Base-by-base conservation (phyloP, 2,888 invertebrate genomes). In the Corythucha ciliata region DNA sequence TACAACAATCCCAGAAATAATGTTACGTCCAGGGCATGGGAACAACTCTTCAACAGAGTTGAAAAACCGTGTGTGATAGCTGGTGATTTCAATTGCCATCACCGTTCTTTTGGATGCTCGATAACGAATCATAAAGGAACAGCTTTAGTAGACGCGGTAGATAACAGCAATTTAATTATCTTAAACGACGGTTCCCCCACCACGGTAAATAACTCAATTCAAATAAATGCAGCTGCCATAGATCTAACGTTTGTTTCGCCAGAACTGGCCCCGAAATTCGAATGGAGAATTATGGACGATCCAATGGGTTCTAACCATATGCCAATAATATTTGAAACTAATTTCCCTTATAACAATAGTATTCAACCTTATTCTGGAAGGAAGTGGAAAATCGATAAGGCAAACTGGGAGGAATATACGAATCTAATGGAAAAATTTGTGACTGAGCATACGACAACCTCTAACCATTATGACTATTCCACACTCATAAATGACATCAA, bases 221-320 rank as follows among this genome's bases (percentile, higher is more conserved):
- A 7, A 36, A 18, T 18, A 8, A 36, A 20, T 3, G 14, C 6
- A 2, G 18, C 36, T 10, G 36, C 36, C 10, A 2, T 36, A 21
- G n/a, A 36, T n/a, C 3, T 36, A n/a, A 36, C 36, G 20, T 36
- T 36, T n/a, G 36, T 36, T n/a, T 36, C 36, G 10, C 36, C 36
- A 6, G 10, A 36, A n/a, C 10, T 34, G 10, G 34, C 36, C 10
- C 20, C 3, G 8, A 7, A 2, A 7, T 2, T 36, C 8, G 36
- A n/a, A 7, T 36, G 36, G 36, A 36, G 21, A 36, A 36, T n/a
- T 4, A 20, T 36, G 36, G 21, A 36, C 6, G 36, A 36, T n/a
- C 36, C 36, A 3, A 36, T 36, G n/a, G 36, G 36, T 10, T 36
- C 36, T 10, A 36, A 36, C 12, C 2, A 36, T n/a, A 18, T 33